Base-by-base conservation (phyloP, 2,113 vertebrate species). In the Periophthalmus modestus region DNA sequence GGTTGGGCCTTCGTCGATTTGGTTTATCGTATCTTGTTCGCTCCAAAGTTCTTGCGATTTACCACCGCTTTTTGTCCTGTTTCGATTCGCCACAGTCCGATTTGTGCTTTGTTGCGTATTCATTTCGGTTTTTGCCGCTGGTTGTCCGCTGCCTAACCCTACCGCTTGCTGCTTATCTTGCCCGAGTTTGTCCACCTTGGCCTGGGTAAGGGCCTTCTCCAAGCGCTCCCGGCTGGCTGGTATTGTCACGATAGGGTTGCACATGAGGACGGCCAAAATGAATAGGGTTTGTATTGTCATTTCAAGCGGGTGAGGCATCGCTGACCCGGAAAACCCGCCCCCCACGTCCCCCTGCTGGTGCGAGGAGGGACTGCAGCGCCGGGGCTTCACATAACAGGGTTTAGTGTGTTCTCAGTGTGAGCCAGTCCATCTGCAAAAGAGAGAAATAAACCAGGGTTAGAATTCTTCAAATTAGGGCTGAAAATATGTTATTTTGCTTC, bases 281-380 rank as follows among this genome's bases (percentile, higher is more conserved):
- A 98, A 93, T 66, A 98, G 90, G 85, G 95, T 95, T 87, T 96
- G 95, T 92, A 93, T 95, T 94, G 96, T 96, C 96, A 97, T 98
- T 93, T 94, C 95, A 93, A 93, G 92, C 85, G 91, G 93, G 92
- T 89, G 93, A 92, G 94, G 94, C 96, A 95, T 95, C 92, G 93
- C 95, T 94, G 57, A 59, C 59, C 59, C 59, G 7, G 55, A 24
- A 24, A 58, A 24, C 57, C 57, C 57, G 7, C 59, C 59, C 58
- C 58, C 28, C 59, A 2, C 57, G 57, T 34, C 59, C 59, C 95
- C 95, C 94, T 93, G 87, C 95, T 96, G 95, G 95, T 94, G 92
- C 85, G 91, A 94, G 94, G 93, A 92, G 89, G 91, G 91, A 91
- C 59, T 34, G 59, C 92, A 93, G 91, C 87, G 89, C 92, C 93